Percentiles rank a stretch among this genome's conserved stretches.
Evolutionary conservation across 2,797 vertebrate genomes (phyloP).

Genomic region (Delichon dasypus): DNA sequence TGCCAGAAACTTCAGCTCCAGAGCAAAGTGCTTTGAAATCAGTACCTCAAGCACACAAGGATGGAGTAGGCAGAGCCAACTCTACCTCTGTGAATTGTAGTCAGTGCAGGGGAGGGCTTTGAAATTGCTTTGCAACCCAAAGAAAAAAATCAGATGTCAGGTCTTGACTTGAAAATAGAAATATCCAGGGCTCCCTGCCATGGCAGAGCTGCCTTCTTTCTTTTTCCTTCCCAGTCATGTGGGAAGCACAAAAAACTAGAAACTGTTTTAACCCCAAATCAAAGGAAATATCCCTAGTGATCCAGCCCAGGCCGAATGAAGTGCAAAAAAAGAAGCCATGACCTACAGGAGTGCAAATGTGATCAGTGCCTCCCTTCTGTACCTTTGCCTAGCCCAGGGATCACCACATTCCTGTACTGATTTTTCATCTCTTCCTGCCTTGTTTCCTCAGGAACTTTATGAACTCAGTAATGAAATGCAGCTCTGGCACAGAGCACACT

Average conservation of each 20-base stretch:
- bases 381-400: background rate
- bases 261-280: background rate
- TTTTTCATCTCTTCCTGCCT: background rate
- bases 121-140: background rate
- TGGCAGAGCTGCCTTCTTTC: background rate
- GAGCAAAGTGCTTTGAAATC: background rate
- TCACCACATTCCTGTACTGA: background rate
- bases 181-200: background rate
- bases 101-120: background rate
- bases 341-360: background rate
- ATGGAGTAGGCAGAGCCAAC: background rate
- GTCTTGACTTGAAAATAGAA: background rate
- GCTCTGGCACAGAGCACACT: background rate
- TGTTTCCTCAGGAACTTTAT: constrained; percentile 10
- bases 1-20: background rate
- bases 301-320: background rate
- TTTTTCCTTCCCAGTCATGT: background rate
- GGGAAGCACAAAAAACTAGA: background rate
- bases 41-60: background rate
- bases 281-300: background rate
- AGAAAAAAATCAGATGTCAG: background rate
- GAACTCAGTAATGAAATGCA: constrained; percentile 12
- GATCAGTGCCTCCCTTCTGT: background rate
- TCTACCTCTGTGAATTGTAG: background rate
- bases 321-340: background rate